These are phyloP conservation scores for Micropoecilia bifurca DNA, from an alignment of 2,797 vertebrate species.

Conservation along the genomic window DNA sequence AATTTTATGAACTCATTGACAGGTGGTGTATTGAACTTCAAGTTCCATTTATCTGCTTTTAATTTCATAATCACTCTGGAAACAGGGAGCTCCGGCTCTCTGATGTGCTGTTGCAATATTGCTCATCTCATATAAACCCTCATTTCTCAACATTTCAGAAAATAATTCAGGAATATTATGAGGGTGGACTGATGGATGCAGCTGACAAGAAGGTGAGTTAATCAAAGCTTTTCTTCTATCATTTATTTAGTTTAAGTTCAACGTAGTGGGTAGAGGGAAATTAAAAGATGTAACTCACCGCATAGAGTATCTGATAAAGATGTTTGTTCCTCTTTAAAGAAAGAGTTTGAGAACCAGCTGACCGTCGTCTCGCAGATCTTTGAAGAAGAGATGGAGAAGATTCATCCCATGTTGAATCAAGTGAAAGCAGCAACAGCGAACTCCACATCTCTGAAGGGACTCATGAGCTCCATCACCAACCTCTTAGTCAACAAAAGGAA, in stretches of 20 bases:
- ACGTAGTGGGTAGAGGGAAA: too few relatives aligned
- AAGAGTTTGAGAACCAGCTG: neutral
- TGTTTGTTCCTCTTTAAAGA: neutral
- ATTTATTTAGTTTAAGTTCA: neutral
- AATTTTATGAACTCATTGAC: neutral
- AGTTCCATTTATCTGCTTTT: neutral
- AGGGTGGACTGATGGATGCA: neutral
- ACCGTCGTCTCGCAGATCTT: neutral
- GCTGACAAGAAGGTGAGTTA: neutral
- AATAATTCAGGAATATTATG: slow-evolving; percentile 1
- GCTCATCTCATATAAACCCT: neutral
- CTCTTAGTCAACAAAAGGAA: neutral
- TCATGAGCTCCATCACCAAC: neutral
- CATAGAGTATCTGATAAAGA: too few relatives aligned
- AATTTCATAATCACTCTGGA: neutral
- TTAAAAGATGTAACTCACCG: too few relatives aligned
- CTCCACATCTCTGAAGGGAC: neutral
- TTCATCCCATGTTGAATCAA: neutral
- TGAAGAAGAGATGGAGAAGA: neutral
- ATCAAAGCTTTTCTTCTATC: neutral
- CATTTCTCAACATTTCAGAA: neutral
- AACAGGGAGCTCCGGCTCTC: neutral
- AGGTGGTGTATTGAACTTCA: neutral
- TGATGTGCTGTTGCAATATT: neutral
- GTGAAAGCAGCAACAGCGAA: neutral